Percentiles rank a stretch among this genome's conserved stretches.
Evolutionary conservation across 1,140 invertebrate species (phyloP).

Genomic region (Drosophila simulans): DNA sequence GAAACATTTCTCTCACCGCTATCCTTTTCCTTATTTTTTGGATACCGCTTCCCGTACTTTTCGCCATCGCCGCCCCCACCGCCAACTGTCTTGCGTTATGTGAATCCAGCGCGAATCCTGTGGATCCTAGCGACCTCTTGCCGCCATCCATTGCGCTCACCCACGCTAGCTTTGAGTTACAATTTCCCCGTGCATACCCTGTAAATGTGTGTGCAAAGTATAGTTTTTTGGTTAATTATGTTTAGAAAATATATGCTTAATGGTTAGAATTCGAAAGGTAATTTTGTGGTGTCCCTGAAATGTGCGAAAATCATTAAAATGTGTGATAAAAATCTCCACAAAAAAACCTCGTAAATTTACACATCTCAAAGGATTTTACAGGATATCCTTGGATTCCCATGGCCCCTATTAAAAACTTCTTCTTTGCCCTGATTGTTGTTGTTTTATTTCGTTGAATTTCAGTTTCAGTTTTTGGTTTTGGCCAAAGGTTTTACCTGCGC

Average conservation of each 20-base stretch:
- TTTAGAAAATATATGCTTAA: too few species aligned
- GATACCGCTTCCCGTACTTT: neutral
- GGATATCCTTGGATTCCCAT: neutral
- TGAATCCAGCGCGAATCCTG: constrained; percentile 48
- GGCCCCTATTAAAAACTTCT: neutral
- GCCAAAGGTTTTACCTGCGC: constrained; percentile 62
- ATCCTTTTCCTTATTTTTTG: neutral
- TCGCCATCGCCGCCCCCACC: neutral
- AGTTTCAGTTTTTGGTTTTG: constrained; percentile 70
- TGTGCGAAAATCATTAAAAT: too few species aligned
- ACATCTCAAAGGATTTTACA: constrained; percentile 3
- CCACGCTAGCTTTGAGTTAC: constrained; percentile 59
- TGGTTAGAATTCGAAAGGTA: too few species aligned
- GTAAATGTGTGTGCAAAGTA: neutral
- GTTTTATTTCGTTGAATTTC: constrained; percentile 49
- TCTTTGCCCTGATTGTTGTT: constrained; percentile 15
- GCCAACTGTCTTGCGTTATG: constrained; percentile 58
- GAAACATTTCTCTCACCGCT: constrained; percentile 53
- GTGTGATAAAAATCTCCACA: too few species aligned
- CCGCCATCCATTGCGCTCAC: constrained; percentile 25
- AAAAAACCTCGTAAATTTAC: too few species aligned
- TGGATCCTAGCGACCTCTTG: constrained; percentile 20
- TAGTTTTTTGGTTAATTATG: neutral
- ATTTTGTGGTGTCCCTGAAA: too few species aligned
- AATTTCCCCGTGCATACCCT: constrained; percentile 21